Evolutionary conservation across 1,140 invertebrate species (phyloP), one percentile per base, ranked within the genome.

Genomic region (Leptinotarsa undecemlineata): DNA sequence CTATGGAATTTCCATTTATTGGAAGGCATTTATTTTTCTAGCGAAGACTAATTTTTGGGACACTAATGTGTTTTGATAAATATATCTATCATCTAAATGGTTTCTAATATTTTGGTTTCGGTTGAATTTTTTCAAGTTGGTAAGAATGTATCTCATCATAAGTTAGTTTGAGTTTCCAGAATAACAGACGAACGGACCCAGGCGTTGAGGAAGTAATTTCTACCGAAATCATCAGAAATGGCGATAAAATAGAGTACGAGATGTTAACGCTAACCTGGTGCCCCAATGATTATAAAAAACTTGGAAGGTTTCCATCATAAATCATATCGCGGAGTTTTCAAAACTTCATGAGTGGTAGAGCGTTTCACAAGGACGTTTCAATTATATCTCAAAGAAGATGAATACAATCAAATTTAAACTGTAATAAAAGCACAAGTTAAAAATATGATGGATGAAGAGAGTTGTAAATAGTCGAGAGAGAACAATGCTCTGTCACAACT

Each of bases 361-460:
- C 70, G 72, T 77, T 77, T 75, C 74, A 77, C 76, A 74, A 74
- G 72, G 69, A 71, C 75, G 75, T 74, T 74, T 74, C 75, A 77
- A 77, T 77, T 77, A 74, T 77, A 71, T 68, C 70, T 72, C 63
- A 72, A 75, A 77, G 74, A 77, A 75, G 76, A 77, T 77, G 68
- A 48, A n/a, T 47, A 70, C 69, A 68, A 72, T 75, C 73, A 72
- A 72, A 77, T 75, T 26, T 72, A 75, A 72, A 77, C 73, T 73
- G 48, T 74, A 76, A 76, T 76, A 76, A 74, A 77, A 77, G 68
- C 64, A 17, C 13, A 42, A 23, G 19, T 66, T 51, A 64, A 73
- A 66, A 75, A 68, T 73, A 72, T 77, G 74, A 77, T 77, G 68
- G 74, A 77, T 77, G 76, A 71, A 71, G 47, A 17, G 47, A 51